Conservation (phyloP, 2,113 vertebrate species). For the Propithecus coquereli region DNA sequence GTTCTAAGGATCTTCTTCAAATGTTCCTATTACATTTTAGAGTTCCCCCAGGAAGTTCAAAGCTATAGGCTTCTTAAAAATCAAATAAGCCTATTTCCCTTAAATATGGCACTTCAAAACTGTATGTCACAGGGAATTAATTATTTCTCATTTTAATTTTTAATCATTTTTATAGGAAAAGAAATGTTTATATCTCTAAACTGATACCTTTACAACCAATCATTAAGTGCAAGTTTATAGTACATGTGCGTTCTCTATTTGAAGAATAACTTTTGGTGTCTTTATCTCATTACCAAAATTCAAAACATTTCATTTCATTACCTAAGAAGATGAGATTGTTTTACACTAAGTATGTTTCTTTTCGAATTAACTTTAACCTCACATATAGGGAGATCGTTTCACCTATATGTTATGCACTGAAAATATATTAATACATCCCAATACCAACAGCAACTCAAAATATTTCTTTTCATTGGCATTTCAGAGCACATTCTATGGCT, state of each 20-base stretch:
- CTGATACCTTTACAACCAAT: neutral
- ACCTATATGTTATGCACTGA: neutral
- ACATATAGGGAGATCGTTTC: neutral
- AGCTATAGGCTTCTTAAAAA: neutral
- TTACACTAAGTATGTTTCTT: neutral
- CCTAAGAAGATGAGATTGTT: neutral
- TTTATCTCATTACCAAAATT: slow-evolving; percentile 11
- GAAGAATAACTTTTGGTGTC: neutral
- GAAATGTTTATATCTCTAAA: neutral
- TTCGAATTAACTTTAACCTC: neutral
- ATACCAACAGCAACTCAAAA: neutral
- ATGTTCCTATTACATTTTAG: neutral
- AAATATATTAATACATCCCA: neutral
- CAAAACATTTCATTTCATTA: neutral
- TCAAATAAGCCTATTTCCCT: neutral
- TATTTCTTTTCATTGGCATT: neutral
- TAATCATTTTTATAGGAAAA: neutral
- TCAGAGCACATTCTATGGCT: neutral
- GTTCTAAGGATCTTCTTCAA: neutral
- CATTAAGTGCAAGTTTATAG: neutral
- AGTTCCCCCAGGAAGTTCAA: neutral
- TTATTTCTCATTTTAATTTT: neutral
- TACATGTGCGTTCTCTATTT: neutral
- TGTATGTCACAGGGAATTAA: neutral
- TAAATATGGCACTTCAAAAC: slow-evolving; percentile 13